These are phyloP conservation scores for Coregonus ussuriensis DNA, from an alignment of 2,797 vertebrate genomes.

Conservation along the genomic window DNA sequence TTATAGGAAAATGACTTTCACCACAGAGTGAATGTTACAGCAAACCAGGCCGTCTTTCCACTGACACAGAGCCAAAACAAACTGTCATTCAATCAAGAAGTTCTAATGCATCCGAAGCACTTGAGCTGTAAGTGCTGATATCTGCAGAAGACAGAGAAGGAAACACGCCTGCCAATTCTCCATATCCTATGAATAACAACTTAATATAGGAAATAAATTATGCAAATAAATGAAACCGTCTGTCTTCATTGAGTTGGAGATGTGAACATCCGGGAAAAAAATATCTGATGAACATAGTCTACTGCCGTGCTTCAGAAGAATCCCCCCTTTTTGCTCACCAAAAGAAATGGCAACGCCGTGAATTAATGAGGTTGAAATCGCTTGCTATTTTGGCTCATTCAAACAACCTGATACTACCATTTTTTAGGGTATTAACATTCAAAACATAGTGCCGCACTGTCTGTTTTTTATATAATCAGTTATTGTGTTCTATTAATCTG, in stretches of 20 bases:
- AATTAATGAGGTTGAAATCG: slow-evolving; percentile 39
- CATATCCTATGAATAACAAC: slow-evolving; percentile 55
- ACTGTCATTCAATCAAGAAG: slow-evolving; percentile 33
- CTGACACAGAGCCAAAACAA: slow-evolving; percentile 9
- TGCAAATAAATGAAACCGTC: slow-evolving; percentile 52
- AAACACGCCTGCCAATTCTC: slow-evolving; percentile 45
- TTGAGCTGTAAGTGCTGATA: slow-evolving; percentile 37
- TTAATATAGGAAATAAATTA: slow-evolving; percentile 53
- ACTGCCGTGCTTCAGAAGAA: slow-evolving; percentile 19
- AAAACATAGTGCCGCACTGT: background rate
- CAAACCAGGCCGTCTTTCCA: slow-evolving; percentile 4
- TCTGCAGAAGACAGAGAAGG: slow-evolving; percentile 35
- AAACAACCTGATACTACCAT: background rate
- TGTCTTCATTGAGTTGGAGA: slow-evolving; percentile 52
- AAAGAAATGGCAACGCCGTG: slow-evolving; percentile 29
- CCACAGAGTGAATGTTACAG: background rate
- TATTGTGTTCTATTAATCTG: background rate
- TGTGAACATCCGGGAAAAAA: slow-evolving; percentile 1
- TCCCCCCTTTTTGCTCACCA: slow-evolving; percentile 19
- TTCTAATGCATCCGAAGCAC: slow-evolving; percentile 36
- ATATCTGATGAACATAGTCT: slow-evolving; percentile 41
- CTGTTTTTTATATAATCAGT: background rate
- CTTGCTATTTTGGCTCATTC: slow-evolving; percentile 11
- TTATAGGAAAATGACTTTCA: background rate
- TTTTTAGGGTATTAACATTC: background rate